Evolutionary conservation across 2,888 invertebrate genomes (phyloP).

Genomic region (Macroteleia sp.): DNA sequence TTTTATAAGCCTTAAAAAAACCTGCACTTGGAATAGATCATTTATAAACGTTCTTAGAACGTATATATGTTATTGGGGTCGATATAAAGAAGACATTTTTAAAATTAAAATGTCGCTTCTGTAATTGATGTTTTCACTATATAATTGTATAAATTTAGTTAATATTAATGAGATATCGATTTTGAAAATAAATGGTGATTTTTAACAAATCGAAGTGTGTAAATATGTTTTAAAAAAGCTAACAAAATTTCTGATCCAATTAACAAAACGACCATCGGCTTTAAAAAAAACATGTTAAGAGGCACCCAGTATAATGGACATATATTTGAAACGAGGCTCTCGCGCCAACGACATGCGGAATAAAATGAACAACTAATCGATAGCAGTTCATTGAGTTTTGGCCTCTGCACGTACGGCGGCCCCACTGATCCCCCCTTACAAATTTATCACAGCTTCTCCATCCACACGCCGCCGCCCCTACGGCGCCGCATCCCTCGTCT

Average conservation of each 20-base stretch:
- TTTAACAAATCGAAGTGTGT: too few species aligned
- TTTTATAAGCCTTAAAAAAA: too few species aligned
- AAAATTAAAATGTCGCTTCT: too few species aligned
- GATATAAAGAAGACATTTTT: too few species aligned
- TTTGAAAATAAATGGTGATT: not conserved
- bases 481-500: constrained; percentile 60
- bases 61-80: too few species aligned
- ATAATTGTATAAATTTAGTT: too few species aligned
- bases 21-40: too few species aligned
- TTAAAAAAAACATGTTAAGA: not conserved
- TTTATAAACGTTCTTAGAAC: too few species aligned
- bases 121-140: too few species aligned
- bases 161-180: too few species aligned
- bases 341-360: constrained; percentile 69
- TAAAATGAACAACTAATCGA: constrained; percentile 80
- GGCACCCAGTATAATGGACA: too few species aligned
- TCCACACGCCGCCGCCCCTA: constrained; percentile 21
- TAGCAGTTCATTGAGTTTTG: constrained; percentile 81
- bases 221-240: not conserved
- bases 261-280: constrained; percentile 5
- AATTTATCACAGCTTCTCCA: constrained; percentile 58
- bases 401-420: constrained; percentile 69
- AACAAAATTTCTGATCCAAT: not conserved
- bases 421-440: constrained; percentile 40
- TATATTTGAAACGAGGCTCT: constrained; percentile 21